These are phyloP conservation scores for Brachionus paranguensis DNA, from an alignment of 1,140 invertebrate species.

Conservation along the genomic window DNA sequence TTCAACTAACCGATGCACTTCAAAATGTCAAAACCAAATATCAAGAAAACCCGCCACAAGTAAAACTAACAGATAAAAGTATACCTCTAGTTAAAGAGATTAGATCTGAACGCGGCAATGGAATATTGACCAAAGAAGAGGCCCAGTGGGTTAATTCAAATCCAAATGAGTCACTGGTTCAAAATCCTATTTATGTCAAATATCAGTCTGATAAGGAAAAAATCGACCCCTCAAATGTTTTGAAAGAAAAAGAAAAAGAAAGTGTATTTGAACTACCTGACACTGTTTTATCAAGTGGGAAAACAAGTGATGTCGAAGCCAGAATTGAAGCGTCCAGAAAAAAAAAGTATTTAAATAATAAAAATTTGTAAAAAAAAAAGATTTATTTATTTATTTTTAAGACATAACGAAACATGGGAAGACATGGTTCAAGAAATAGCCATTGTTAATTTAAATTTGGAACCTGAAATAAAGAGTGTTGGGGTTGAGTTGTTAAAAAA, in stretches of 20 bases:
- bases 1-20: not conserved
- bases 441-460: slow-evolving; percentile 3
- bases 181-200: slow-evolving; percentile 18
- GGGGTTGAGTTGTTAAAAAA: not conserved
- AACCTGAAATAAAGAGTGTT: slow-evolving; percentile 7
- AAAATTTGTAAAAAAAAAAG: no score
- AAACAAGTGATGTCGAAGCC: not conserved
- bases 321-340: not conserved
- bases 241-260: not conserved
- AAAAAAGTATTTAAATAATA: not conserved
- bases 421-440: slow-evolving; percentile 36
- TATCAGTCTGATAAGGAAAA: not conserved
- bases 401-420: slow-evolving; percentile 38
- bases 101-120: slow-evolving; percentile 13
- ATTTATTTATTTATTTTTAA: not conserved
- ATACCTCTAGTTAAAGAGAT: not conserved
- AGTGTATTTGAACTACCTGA: slow-evolving; percentile 20
- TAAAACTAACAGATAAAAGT: slow-evolving; percentile 12
- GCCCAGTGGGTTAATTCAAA: slow-evolving; percentile 20
- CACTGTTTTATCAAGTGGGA: not conserved
- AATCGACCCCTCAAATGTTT: not conserved
- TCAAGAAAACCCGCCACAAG: slow-evolving; percentile 2
- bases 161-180: not conserved
- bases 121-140: slow-evolving; percentile 8
- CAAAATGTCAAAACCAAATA: slow-evolving; percentile 16